Percentiles rank a stretch among this genome's conserved stretches.
Conservation (phyloP, 1,140 invertebrate genomes). For the Reticulitermes speratus region DNA sequence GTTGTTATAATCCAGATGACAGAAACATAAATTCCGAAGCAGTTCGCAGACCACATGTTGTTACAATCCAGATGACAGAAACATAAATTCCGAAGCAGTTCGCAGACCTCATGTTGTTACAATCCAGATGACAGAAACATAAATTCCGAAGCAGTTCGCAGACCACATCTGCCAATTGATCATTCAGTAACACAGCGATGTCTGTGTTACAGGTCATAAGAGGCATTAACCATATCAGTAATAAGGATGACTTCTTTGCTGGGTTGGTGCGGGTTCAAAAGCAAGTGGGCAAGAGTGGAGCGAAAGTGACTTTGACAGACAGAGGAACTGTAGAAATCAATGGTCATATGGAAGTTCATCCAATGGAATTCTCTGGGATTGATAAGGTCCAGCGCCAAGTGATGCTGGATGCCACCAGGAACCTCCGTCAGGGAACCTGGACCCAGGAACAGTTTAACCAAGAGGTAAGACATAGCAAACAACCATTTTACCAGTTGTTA, state of each 20-base stretch:
- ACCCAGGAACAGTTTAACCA: not conserved
- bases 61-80: no score
- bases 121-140: no score
- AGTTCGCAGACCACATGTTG: no score
- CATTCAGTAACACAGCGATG: no score
- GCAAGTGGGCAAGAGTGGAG: conserved; percentile 28
- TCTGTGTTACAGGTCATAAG: conserved; percentile 34
- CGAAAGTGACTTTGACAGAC: not conserved
- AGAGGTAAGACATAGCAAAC: not conserved
- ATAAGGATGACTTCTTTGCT: conserved; percentile 39
- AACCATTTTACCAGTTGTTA: no score
- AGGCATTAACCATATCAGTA: conserved; percentile 34
- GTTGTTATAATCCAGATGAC: no score
- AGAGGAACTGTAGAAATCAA: not conserved
- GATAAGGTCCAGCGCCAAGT: not conserved
- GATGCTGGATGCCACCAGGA: conserved; percentile 6
- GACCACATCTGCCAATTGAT: no score
- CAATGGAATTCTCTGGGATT: not conserved
- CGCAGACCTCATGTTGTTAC: no score
- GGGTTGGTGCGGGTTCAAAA: conserved; percentile 36
- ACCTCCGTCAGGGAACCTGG: not conserved
- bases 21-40: no score
- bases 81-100: no score
- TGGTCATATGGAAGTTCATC: not conserved
- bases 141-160: no score